These are phyloP conservation scores for Listrodromus nycthemerus DNA, from an alignment of 2,888 invertebrate genomes.

Conservation along the genomic window DNA sequence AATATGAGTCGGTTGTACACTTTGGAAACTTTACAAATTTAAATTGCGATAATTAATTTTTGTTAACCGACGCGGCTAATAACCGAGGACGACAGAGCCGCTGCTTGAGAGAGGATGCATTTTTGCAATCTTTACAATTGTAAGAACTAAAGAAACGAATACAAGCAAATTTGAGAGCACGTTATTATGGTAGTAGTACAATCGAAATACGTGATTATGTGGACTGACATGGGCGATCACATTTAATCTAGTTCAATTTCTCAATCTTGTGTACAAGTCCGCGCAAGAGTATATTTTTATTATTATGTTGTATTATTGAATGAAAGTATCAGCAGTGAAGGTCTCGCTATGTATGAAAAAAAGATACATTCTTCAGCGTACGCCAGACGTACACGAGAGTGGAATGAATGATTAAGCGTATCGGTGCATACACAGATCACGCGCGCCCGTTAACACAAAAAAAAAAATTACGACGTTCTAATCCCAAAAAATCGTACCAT, in stretches of 20 bases:
- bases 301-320: constrained; percentile 65
- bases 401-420: constrained; percentile 28
- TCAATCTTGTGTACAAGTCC: constrained; percentile 63
- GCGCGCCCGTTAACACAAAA: constrained; percentile 28
- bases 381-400: constrained; percentile 38
- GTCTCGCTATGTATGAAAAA: constrained; percentile 21
- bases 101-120: constrained; percentile 1
- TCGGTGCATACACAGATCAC: constrained; percentile 46
- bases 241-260: constrained; percentile 63
- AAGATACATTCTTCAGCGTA: constrained; percentile 30
- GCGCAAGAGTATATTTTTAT: constrained; percentile 67
- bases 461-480: constrained; percentile 56
- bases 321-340: constrained; percentile 40
- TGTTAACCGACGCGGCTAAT: neutral
- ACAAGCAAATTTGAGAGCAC: constrained; percentile 54
- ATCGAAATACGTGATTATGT: constrained; percentile 61
- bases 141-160: constrained; percentile 40
- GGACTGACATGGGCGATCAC: constrained; percentile 47
- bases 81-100: constrained; percentile 29
- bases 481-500: constrained; percentile 67
- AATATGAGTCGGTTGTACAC: constrained; percentile 19
- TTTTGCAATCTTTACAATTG: constrained; percentile 56
- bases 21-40: constrained; percentile 31
- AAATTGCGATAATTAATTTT: constrained; percentile 1
- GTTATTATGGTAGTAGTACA: constrained; percentile 67